Evolutionary conservation across 2,113 vertebrate species (phyloP).

Genomic region (Lipotes vexillifer): DNA sequence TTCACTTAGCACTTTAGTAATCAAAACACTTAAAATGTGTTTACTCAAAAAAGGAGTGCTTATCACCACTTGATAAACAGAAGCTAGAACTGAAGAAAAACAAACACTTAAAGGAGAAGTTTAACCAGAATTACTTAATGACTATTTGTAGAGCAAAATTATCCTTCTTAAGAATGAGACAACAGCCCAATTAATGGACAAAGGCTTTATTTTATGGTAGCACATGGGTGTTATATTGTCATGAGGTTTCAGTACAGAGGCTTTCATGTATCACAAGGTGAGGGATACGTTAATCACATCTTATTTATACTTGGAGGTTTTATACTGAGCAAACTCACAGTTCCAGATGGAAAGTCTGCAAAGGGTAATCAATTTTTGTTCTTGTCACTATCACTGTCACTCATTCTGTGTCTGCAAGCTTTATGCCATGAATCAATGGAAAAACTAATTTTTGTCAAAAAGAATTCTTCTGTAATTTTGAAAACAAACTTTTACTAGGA

Average conservation of each 20-base stretch:
- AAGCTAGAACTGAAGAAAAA: neutral
- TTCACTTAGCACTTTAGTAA: neutral
- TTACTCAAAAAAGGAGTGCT: neutral
- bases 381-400: neutral
- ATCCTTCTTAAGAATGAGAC: neutral
- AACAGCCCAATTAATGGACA: neutral
- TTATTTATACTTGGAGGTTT: neutral
- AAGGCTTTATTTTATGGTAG: neutral
- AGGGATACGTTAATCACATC: neutral
- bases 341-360: neutral
- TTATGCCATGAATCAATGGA: neutral
- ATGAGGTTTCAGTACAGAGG: neutral
- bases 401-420: neutral
- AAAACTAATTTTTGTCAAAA: neutral
- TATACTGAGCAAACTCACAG: neutral
- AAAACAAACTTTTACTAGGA: neutral
- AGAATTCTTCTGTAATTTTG: neutral
- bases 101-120: neutral
- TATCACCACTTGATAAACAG: neutral
- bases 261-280: neutral
- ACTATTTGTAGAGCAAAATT: neutral
- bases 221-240: neutral
- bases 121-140: constrained; percentile 20
- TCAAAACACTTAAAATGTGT: constrained; percentile 8
- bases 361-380: neutral